These are phyloP conservation scores for Himalopsyche japonica DNA, from an alignment of 2,888 invertebrate species.

Conservation along the genomic window DNA sequence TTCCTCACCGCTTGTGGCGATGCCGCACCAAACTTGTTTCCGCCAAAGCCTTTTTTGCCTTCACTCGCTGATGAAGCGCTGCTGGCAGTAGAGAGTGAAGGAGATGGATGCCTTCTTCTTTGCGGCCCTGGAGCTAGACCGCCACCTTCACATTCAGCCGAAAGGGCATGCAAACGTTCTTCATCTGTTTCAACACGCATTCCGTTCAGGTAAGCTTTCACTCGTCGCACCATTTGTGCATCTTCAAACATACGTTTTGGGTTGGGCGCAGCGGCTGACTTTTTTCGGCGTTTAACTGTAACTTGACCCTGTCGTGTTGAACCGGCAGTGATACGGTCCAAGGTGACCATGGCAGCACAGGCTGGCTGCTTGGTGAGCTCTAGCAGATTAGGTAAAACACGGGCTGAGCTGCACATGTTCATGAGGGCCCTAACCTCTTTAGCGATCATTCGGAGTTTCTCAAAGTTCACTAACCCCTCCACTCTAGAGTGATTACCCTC, in stretches of 20 bases:
- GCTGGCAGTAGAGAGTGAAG: constrained; percentile 89
- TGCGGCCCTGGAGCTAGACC: constrained; percentile 65
- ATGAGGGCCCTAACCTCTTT: constrained; percentile 90
- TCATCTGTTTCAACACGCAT: constrained; percentile 93
- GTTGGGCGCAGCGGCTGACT: constrained; percentile 88
- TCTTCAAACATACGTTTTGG: constrained; percentile 99
- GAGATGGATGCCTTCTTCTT: constrained; percentile 86
- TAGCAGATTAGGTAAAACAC: constrained; percentile 82
- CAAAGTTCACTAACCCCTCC: constrained; percentile 92
- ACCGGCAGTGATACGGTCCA: constrained; percentile 84
- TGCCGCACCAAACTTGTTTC: constrained; percentile 82
- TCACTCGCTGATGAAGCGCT: constrained; percentile 88
- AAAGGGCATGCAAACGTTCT: constrained; percentile 84
- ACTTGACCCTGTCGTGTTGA: constrained; percentile 73
- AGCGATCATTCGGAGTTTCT: constrained; percentile 97
- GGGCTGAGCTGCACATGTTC: constrained; percentile 95
- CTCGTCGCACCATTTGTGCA: constrained; percentile 96
- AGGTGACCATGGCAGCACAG: constrained; percentile 84
- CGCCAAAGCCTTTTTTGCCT: constrained; percentile 63
- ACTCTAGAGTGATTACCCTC: constrained; percentile 93
- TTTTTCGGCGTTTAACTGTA: constrained; percentile 87
- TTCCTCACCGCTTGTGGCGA: constrained; percentile 97
- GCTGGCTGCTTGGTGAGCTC: constrained; percentile 86
- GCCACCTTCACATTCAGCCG: constrained; percentile 83
- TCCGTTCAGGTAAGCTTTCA: constrained; percentile 92